phyloP scores from a whole-genome alignment of 2,888 invertebrate species.

The Phyto melanocephala region DNA sequence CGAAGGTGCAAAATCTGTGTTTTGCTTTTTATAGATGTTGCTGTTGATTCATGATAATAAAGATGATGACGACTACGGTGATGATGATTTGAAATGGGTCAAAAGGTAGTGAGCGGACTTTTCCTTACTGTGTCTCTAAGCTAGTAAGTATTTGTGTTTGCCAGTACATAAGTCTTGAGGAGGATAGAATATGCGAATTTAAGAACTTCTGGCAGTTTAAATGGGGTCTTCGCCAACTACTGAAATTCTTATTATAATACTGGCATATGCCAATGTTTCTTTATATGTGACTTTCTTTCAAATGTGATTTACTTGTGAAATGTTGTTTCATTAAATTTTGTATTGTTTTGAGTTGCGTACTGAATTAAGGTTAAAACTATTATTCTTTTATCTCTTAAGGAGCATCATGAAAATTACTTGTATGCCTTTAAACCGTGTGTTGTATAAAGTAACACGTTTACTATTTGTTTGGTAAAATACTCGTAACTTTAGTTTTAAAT shows the following conservation, averaged over 20 bases:
- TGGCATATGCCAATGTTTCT: no score
- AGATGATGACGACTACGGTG: background rate
- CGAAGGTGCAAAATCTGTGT: conserved; percentile 19
- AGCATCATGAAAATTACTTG: background rate
- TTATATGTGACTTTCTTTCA: no score
- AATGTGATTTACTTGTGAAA: conserved; percentile 3
- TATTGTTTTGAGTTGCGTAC: conserved; percentile 11
- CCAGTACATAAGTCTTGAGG: background rate
- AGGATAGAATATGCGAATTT: no score
- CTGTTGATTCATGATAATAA: conserved; percentile 24
- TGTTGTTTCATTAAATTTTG: background rate
- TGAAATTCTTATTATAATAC: no score
- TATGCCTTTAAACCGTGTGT: background rate
- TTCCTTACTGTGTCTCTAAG: background rate
- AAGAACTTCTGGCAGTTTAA: no score
- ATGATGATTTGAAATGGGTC: conserved; percentile 59
- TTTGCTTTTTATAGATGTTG: background rate
- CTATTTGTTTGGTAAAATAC: no score
- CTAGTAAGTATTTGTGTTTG: background rate
- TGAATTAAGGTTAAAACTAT: background rate
- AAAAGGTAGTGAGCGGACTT: conserved; percentile 45
- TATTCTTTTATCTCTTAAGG: background rate
- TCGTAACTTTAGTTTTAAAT: no score
- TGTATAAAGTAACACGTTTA: no score
- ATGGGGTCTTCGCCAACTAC: no score